Conservation (phyloP, 2,113 vertebrate species). For the Spermophilus dauricus region DNA sequence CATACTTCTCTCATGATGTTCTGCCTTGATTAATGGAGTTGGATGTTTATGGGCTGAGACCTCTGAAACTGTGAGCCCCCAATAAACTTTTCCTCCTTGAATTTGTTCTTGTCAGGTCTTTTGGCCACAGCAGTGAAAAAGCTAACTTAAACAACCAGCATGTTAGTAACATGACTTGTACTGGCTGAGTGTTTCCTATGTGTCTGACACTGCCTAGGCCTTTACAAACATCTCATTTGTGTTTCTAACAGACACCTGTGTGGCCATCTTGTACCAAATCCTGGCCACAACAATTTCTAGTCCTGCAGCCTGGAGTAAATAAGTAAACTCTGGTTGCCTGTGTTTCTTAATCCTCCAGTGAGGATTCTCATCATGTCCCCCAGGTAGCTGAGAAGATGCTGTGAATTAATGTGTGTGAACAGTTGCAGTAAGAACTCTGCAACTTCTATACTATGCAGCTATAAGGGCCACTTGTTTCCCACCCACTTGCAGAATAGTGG, state of each 20-base stretch:
- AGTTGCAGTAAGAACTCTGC: not conserved
- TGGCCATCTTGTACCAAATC: not conserved
- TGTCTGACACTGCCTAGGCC: accelerated
- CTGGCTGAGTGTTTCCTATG: accelerated
- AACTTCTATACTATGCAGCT: accelerated
- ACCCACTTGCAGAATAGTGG: not conserved
- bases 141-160: no score
- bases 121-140: no score
- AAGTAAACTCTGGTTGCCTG: not conserved
- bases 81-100: no score
- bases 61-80: no score
- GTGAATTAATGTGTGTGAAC: not conserved
- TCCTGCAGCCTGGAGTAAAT: not conserved
- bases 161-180: accelerated
- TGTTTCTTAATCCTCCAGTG: not conserved
- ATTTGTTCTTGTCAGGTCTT: no score
- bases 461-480: accelerated
- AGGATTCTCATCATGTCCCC: no score
- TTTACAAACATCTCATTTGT: not conserved
- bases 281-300: not conserved
- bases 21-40: no score
- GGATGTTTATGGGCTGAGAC: no score
- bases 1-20: no score
- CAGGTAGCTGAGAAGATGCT: not conserved
- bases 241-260: no score